phyloP scores from a whole-genome alignment of 1,140 invertebrate species.

The Nixonia krombeini region DNA sequence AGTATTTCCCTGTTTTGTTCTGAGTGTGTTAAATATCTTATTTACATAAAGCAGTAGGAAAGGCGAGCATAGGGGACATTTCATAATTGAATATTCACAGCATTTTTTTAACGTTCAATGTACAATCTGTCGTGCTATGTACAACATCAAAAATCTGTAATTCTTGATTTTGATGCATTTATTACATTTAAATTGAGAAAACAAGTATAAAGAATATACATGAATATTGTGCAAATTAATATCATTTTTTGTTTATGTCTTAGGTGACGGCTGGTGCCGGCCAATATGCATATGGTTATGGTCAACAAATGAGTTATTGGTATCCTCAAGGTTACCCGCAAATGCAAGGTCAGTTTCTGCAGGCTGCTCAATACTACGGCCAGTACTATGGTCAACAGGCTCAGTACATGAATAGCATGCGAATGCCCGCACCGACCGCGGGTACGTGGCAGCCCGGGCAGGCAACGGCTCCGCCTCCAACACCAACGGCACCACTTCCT shows the following conservation, averaged over 20 bases:
- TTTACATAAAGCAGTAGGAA: no score
- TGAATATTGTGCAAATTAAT: no score
- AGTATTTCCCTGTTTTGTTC: no score
- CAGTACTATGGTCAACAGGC: conserved; percentile 75
- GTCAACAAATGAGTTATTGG: conserved; percentile 86
- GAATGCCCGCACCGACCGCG: conserved; percentile 72
- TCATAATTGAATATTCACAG: no score
- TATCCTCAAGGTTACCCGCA: conserved; percentile 80
- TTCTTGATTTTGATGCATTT: no score
- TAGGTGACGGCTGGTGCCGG: conserved; percentile 70
- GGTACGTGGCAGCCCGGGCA: conserved; percentile 73
- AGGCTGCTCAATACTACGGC: conserved; percentile 63
- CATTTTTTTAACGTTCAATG: no score
- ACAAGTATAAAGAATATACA: no score
- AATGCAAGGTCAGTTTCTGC: conserved; percentile 71
- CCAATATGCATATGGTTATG: conserved; percentile 79
- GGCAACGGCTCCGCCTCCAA: conserved; percentile 66
- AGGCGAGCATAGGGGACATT: no score
- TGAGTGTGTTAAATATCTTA: no score
- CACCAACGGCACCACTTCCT: conserved; percentile 70
- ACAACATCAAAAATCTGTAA: no score
- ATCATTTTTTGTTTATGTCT: background rate
- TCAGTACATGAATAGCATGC: conserved; percentile 73
- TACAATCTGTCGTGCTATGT: no score
- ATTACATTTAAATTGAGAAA: no score